These are phyloP conservation scores for Sebastolobus altivelis DNA, from an alignment of 2,797 vertebrate genomes.

Conservation along the genomic window DNA sequence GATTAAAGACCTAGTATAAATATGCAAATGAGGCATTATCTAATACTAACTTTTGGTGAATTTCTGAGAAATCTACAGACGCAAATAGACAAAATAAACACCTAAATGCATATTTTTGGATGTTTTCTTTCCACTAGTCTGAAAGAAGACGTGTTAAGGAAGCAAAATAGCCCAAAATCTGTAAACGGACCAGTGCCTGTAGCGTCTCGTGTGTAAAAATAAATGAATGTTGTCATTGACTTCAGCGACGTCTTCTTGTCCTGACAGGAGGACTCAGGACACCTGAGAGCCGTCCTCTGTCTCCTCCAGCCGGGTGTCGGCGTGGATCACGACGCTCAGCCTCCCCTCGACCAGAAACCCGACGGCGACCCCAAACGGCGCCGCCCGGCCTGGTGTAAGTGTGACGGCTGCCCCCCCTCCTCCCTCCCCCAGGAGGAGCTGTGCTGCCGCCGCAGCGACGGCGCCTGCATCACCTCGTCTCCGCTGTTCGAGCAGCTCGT, in stretches of 20 bases:
- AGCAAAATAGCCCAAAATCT: not conserved
- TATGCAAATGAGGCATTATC: too few relatives aligned
- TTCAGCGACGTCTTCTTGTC: not conserved
- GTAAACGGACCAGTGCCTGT: too few relatives aligned
- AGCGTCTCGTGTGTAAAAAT: not conserved
- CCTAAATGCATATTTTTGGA: not conserved
- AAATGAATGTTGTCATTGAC: not conserved
- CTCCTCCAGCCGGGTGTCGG: constrained; percentile 48
- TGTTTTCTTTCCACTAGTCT: not conserved
- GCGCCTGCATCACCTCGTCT: constrained; percentile 81
- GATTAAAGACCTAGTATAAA: too few relatives aligned
- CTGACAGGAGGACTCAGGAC: constrained; percentile 70
- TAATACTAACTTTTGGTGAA: too few relatives aligned
- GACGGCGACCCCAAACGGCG: not conserved
- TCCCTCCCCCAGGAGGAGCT: constrained; percentile 80
- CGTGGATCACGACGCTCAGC: not conserved
- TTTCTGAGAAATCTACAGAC: not conserved
- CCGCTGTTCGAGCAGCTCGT: constrained; percentile 80
- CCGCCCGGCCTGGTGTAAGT: constrained; percentile 82
- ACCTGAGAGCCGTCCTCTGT: constrained; percentile 66
- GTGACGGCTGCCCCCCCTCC: constrained; percentile 70
- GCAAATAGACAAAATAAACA: not conserved
- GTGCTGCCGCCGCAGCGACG: constrained; percentile 81
- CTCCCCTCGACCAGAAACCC: not conserved
- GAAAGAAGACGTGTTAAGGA: not conserved